Conservation (phyloP, 1,140 invertebrate species). For the Trissolcus basalis region DNA sequence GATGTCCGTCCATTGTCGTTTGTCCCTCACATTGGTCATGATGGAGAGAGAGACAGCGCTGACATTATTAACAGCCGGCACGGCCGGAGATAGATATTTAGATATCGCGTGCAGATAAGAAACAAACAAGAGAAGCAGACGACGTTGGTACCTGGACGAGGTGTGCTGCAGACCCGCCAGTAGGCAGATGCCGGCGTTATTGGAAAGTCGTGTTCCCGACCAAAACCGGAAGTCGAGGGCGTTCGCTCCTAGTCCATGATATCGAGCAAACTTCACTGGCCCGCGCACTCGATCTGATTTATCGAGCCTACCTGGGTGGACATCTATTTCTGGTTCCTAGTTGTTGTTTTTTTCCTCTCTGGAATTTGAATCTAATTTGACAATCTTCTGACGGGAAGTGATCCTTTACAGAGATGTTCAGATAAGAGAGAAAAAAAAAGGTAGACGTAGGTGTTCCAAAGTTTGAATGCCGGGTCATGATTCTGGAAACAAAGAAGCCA, state of each 20-base stretch:
- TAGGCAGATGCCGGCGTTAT: constrained; percentile 68
- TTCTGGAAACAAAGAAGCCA: not conserved
- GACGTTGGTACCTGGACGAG: constrained; percentile 62
- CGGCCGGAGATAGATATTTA: constrained; percentile 62
- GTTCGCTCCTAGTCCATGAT: constrained; percentile 49
- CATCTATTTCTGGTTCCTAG: constrained; percentile 16
- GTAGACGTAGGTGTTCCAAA: too few relatives aligned
- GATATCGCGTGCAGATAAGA: constrained; percentile 67
- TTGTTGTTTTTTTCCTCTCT: not conserved
- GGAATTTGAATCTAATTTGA: too few relatives aligned
- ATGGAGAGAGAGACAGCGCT: constrained; percentile 26
- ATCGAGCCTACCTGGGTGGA: constrained; percentile 28
- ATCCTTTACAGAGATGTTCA: not conserved
- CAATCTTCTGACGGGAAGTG: constrained; percentile 17
- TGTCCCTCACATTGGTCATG: constrained; percentile 42
- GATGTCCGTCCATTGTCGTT: constrained; percentile 44
- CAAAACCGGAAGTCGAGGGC: constrained; percentile 70
- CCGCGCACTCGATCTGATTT: constrained; percentile 37
- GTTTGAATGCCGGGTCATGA: too few relatives aligned
- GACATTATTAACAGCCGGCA: constrained; percentile 62
- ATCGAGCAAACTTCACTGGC: constrained; percentile 28
- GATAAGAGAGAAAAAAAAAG: too few relatives aligned
- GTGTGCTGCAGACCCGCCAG: constrained; percentile 60
- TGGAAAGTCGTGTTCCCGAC: constrained; percentile 70
- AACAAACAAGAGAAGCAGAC: constrained; percentile 55